Percentiles rank a stretch among this genome's conserved stretches.
Evolutionary conservation across 2,888 invertebrate species (phyloP).

Genomic region (Hartigia nigra): DNA sequence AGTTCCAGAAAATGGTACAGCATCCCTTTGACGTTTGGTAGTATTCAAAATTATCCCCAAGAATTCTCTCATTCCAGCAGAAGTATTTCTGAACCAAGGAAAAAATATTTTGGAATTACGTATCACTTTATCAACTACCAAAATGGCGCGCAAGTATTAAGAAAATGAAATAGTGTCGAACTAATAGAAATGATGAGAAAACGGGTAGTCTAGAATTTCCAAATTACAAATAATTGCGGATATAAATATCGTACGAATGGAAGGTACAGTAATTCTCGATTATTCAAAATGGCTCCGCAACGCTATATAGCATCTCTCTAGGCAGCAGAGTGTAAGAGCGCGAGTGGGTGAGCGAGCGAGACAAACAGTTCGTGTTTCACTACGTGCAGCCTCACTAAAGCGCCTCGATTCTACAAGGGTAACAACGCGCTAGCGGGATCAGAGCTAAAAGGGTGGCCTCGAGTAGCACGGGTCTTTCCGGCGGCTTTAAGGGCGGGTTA

Average conservation of each 20-base stretch:
- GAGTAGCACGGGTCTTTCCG: slow-evolving; percentile 1
- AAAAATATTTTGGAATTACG: not conserved
- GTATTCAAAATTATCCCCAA: not conserved
- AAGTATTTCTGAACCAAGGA: not conserved
- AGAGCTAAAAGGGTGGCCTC: not conserved
- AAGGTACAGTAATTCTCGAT: not conserved
- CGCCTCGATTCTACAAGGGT: not conserved
- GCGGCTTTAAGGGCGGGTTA: slow-evolving; percentile 7
- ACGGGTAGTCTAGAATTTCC: not conserved
- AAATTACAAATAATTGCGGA: not conserved
- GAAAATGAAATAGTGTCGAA: not conserved
- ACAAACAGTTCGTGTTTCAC: not conserved
- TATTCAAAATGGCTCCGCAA: not conserved
- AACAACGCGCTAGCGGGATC: not conserved
- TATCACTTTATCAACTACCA: not conserved
- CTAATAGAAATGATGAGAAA: not conserved
- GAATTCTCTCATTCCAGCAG: not conserved
- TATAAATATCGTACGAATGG: not conserved
- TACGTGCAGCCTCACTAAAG: not conserved
- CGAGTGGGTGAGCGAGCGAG: not conserved
- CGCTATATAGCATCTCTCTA: not conserved
- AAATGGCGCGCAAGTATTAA: not conserved
- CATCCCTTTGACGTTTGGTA: not conserved
- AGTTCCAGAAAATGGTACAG: not conserved
- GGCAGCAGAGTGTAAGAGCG: not conserved